Evolutionary conservation across 2,888 invertebrate species (phyloP).

Genomic region (Thecophora atra): DNA sequence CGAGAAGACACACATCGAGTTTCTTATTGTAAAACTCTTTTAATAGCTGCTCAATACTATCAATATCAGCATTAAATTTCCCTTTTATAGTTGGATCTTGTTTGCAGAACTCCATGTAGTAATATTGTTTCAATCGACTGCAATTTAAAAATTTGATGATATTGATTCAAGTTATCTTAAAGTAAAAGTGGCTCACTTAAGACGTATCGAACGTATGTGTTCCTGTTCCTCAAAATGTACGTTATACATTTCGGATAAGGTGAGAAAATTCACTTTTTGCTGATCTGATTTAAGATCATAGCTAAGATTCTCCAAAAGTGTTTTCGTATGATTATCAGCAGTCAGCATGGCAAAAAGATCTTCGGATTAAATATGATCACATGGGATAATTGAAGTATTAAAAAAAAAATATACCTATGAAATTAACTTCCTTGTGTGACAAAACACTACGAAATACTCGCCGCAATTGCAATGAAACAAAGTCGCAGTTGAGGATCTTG

Average conservation of each 20-base stretch:
- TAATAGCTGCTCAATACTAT: conserved; percentile 59
- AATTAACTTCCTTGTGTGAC: conserved; percentile 59
- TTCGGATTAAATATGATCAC: conserved; percentile 31
- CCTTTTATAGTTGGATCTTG: conserved; percentile 59
- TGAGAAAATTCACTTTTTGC: conserved; percentile 61
- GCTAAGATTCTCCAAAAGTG: conserved; percentile 54
- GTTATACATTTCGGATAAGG: conserved; percentile 63
- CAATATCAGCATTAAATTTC: conserved; percentile 60
- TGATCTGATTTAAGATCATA: conserved; percentile 60
- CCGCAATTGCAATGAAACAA: conserved; percentile 56
- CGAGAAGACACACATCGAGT: conserved; percentile 59
- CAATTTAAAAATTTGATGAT: conserved; percentile 12
- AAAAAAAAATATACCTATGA: conserved; percentile 54
- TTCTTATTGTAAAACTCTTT: conserved; percentile 61
- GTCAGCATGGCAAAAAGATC: conserved; percentile 61
- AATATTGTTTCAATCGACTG: conserved; percentile 63
- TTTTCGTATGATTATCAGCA: conserved; percentile 53
- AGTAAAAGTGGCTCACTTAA: conserved; percentile 50
- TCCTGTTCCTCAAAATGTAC: conserved; percentile 55
- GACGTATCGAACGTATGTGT: conserved; percentile 53
- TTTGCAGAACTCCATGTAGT: conserved; percentile 64
- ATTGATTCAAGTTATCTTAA: neutral
- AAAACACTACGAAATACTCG: conserved; percentile 60
- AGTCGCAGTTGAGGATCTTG: conserved; percentile 54
- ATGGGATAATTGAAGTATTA: neutral